phyloP scores from a whole-genome alignment of 2,888 invertebrate genomes.

The Synanthedon vespiformis region DNA sequence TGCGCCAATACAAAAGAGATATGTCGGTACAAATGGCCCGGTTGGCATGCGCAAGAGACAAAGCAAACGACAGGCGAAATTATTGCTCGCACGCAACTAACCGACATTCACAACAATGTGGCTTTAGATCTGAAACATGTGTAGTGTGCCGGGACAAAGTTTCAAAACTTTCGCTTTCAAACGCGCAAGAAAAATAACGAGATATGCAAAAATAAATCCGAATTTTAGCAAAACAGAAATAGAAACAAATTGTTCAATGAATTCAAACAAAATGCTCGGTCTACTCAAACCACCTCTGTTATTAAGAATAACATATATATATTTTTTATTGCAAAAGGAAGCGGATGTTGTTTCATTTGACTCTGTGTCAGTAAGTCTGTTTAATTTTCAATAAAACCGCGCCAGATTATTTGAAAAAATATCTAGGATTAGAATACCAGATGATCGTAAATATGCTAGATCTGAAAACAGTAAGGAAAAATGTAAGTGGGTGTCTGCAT shows the following conservation, averaged over 20 bases:
- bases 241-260: neutral
- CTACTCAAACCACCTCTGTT: conserved; percentile 14
- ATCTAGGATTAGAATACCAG: conserved; percentile 7
- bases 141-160: conserved; percentile 10
- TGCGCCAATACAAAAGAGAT: conserved; percentile 15
- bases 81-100: conserved; percentile 20
- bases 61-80: conserved; percentile 41
- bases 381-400: conserved; percentile 34
- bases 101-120: conserved; percentile 32
- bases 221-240: too few relatives aligned
- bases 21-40: conserved; percentile 35
- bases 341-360: conserved; percentile 49
- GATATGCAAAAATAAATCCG: too few relatives aligned
- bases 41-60: conserved; percentile 43
- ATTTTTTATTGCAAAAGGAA: conserved; percentile 39
- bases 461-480: neutral
- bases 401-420: conserved; percentile 26
- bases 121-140: conserved; percentile 29
- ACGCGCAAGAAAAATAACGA: too few relatives aligned
- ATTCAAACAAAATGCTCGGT: neutral
- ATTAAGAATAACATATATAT: conserved; percentile 31
- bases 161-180: too few relatives aligned
- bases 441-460: conserved; percentile 20
- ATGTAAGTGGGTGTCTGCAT: neutral
- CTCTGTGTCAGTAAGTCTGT: conserved; percentile 35